These are phyloP conservation scores for Myotis findleyi DNA, from an alignment of 2,797 vertebrate genomes.

Conservation along the genomic window DNA sequence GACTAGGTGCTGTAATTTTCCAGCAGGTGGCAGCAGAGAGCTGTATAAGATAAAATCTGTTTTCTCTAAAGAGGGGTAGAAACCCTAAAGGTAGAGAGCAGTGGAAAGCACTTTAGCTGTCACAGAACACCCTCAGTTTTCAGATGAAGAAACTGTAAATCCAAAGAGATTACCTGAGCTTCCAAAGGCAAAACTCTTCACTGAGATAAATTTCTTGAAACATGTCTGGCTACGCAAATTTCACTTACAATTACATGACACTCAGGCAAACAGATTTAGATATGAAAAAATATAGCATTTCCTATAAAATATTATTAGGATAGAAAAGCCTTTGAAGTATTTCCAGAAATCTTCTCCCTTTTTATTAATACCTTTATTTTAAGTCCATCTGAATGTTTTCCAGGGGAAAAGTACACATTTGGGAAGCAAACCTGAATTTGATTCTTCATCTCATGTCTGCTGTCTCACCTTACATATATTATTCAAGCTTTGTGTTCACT, in stretches of 20 bases:
- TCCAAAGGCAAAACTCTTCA: conserved; percentile 17
- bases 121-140: neutral
- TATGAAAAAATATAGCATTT: conserved; percentile 4
- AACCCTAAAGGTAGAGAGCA: neutral
- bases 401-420: neutral
- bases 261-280: neutral
- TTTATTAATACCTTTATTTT: neutral
- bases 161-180: neutral
- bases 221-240: neutral
- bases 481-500: neutral
- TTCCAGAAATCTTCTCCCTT: neutral
- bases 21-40: conserved; percentile 85
- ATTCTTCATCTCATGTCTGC: neutral
- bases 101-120: neutral
- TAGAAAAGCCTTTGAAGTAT: neutral
- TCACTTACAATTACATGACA: neutral
- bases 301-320: neutral
- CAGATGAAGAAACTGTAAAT: neutral
- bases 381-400: neutral
- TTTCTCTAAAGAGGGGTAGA: neutral
- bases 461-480: neutral
- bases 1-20: conserved; percentile 18
- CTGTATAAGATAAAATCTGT: conserved; percentile 27
- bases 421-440: neutral
- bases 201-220: conserved; percentile 27